Percentiles rank a stretch among this genome's conserved stretches.
Conservation (phyloP, 2,797 vertebrate species). For the Distichodus sexfasciatus region DNA sequence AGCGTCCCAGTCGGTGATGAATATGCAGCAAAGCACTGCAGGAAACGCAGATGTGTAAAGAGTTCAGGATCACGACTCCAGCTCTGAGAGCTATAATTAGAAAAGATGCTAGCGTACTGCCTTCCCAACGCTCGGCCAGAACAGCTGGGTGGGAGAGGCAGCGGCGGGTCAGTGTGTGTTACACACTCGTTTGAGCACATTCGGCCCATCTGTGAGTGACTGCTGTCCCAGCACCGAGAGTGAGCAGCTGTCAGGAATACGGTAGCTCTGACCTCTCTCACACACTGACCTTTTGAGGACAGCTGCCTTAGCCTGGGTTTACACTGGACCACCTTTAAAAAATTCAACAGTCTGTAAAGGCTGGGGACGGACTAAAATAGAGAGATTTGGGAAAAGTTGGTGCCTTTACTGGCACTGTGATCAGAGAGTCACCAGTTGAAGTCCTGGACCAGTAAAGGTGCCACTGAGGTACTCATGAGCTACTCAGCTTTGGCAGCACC, state of each 20-base stretch:
- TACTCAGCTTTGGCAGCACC: too few species aligned
- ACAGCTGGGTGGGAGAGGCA: slow-evolving; percentile 24
- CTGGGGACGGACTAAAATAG: too few species aligned
- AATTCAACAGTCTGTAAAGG: too few species aligned
- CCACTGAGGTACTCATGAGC: too few species aligned
- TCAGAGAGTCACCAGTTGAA: too few species aligned
- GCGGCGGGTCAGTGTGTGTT: neutral
- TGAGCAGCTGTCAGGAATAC: slow-evolving; percentile 18
- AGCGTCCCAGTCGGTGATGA: slow-evolving; percentile 16
- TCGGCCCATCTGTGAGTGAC: slow-evolving; percentile 6
- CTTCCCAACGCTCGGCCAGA: slow-evolving; percentile 31
- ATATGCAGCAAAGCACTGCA: neutral
- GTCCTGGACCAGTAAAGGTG: too few species aligned
- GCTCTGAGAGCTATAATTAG: slow-evolving; percentile 40
- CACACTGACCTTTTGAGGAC: neutral
- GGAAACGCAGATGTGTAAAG: slow-evolving; percentile 7
- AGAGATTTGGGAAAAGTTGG: too few species aligned
- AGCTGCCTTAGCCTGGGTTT: neutral
- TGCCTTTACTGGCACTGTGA: too few species aligned
- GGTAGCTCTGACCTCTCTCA: neutral
- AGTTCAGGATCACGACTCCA: slow-evolving; percentile 18
- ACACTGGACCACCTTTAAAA: too few species aligned
- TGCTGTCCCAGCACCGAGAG: slow-evolving; percentile 7
- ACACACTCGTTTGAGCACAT: slow-evolving; percentile 26
- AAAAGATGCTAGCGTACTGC: slow-evolving; percentile 23